A percentile compares a stretch with the other conserved stretches of the same genome.
These are phyloP conservation scores for Allacma fusca DNA, from an alignment of 2,888 invertebrate species.

Conservation along the genomic window DNA sequence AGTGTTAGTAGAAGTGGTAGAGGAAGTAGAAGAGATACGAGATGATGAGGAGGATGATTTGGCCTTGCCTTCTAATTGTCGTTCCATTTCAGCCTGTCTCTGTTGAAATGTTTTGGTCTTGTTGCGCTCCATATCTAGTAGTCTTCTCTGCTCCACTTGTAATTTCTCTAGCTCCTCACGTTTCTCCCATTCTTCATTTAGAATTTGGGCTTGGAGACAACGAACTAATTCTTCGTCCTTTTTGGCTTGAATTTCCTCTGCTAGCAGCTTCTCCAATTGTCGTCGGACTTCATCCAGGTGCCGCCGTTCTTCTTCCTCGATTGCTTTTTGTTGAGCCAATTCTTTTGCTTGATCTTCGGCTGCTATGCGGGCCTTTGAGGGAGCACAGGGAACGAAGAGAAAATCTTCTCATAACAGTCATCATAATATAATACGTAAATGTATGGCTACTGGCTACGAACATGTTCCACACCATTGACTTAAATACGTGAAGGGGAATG, in stretches of 20 bases:
- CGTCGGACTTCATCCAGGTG: slow-evolving; percentile 77
- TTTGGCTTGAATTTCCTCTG: slow-evolving; percentile 85
- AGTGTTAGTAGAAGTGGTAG: slow-evolving; percentile 21
- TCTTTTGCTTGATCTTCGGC: slow-evolving; percentile 71
- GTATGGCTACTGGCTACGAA: slow-evolving; percentile 24
- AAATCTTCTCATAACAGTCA: slow-evolving; percentile 27
- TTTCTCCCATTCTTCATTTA: slow-evolving; percentile 85
- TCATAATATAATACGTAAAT: slow-evolving; percentile 34
- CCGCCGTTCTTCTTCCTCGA: slow-evolving; percentile 76
- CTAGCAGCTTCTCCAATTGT: slow-evolving; percentile 75
- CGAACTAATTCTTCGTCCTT: slow-evolving; percentile 81
- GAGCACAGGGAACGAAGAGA: neutral
- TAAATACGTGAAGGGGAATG: slow-evolving; percentile 1
- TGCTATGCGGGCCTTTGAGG: slow-evolving; percentile 66
- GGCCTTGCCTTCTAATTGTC: slow-evolving; percentile 71
- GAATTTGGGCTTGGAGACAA: slow-evolving; percentile 68
- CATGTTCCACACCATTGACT: slow-evolving; percentile 38
- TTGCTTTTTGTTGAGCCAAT: slow-evolving; percentile 73
- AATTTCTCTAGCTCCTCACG: slow-evolving; percentile 80
- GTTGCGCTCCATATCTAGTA: slow-evolving; percentile 77
- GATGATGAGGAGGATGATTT: slow-evolving; percentile 19
- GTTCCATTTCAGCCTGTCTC: slow-evolving; percentile 76
- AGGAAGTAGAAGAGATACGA: slow-evolving; percentile 17
- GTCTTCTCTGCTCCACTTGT: slow-evolving; percentile 78
- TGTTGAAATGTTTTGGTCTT: slow-evolving; percentile 79